Base-by-base conservation (phyloP, 1,140 invertebrate species). In the Manduca sexta region DNA sequence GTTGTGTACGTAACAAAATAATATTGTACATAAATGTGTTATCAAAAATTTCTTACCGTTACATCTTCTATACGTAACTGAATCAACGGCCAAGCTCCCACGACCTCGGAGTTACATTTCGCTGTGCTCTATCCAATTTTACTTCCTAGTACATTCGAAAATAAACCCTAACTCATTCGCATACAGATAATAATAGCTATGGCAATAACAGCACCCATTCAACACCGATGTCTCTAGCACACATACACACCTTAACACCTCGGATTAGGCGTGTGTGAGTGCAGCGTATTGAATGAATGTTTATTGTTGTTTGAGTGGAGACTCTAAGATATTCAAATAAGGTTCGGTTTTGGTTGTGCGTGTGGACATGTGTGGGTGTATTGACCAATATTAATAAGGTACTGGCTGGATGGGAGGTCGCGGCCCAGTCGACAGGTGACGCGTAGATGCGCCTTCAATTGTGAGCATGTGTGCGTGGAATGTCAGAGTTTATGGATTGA, bases 331-430 rank as follows among this genome's bases (percentile, higher is more conserved):
- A 10, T 14, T 30, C 41, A 49, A 31, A 7, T 54, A 74, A 45
- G 56, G 66, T 60, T 56, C 30, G 40, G 41, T 52, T 62, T 59
- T 63, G 30, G 11, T 50, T 41, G 35, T 14, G 4, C 21, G 56
- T 21, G 13, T 37, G 3, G 26, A 26, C 35, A 35, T 29, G 61
- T 74, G 61, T 74, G 74, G 40, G 69, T 67, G 63, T 71, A 59
- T 74, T 79, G 79, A 79, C 77, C 76, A 79, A 77, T 70, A 74
- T 72, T 73, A 73, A 71, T 79, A 75, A 69, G 55, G 56, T 67
- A 61, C 58, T 52, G 53, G 52, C 55, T 49, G 57, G 64, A 68
- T 69, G 65, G 70, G 62, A 73, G 73, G 74, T 81, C 70, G 68
- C 62, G 62, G 59, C 50, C 51, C 48, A 60, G 60, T 56, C 69